Conservation (phyloP, 1,140 invertebrate genomes). For the Trichonephila clavipes region DNA sequence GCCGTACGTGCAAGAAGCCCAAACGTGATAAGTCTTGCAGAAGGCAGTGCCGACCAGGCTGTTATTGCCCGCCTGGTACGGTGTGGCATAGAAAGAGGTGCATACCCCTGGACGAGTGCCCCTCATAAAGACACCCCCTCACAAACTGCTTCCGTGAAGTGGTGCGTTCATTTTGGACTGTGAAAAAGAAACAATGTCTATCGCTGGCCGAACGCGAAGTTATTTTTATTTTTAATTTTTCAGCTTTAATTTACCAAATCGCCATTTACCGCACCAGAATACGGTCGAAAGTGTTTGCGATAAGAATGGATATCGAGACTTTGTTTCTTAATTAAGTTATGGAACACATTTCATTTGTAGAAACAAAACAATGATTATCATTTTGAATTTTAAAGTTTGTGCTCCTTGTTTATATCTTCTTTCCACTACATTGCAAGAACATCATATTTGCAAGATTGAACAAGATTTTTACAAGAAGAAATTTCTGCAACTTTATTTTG, state of each 20-base stretch:
- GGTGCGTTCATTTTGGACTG: conserved; percentile 23
- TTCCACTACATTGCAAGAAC: neutral
- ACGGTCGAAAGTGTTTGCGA: neutral
- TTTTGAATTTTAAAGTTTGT: neutral
- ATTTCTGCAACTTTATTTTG: neutral
- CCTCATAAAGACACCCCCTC: conserved; percentile 61
- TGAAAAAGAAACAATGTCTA: neutral
- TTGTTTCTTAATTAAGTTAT: neutral
- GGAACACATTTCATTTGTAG: neutral
- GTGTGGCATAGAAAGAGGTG: conserved; percentile 80
- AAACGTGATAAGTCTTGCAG: conserved; percentile 79
- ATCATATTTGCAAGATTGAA: neutral
- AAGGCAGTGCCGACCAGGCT: conserved; percentile 80
- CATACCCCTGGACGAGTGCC: conserved; percentile 79
- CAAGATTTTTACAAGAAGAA: too few species aligned
- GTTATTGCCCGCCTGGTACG: conserved; percentile 79
- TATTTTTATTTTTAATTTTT: neutral
- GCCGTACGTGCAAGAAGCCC: conserved; percentile 79
- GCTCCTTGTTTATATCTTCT: neutral
- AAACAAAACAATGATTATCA: neutral
- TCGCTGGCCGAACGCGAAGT: conserved; percentile 46
- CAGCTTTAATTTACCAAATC: conserved; percentile 1
- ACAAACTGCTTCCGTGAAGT: conserved; percentile 73
- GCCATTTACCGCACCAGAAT: conserved; percentile 6
- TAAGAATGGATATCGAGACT: neutral